These are phyloP conservation scores for Sebastes melanostomus DNA, from an alignment of 2,797 vertebrate genomes.

Conservation along the genomic window DNA sequence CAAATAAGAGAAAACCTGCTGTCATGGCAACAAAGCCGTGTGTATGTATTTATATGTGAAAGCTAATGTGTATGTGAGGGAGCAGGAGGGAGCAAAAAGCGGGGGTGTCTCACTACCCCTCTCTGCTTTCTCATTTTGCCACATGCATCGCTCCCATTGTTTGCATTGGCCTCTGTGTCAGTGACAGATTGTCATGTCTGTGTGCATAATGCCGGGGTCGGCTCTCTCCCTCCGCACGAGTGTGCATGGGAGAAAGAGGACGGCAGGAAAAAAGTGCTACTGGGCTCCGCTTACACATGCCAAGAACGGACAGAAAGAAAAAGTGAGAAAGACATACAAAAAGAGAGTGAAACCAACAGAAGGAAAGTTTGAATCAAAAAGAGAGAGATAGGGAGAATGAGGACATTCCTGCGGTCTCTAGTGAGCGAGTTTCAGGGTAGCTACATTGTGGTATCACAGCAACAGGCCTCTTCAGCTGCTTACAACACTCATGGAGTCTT, in stretches of 20 bases:
- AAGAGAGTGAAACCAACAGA: conserved; percentile 30
- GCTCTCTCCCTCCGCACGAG: conserved; percentile 40
- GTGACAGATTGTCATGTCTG: conserved; percentile 78
- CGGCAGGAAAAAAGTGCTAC: conserved; percentile 23
- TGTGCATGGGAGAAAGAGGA: conserved; percentile 32
- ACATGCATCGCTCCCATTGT: conserved; percentile 73
- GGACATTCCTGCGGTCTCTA: conserved; percentile 71
- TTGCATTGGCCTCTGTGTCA: conserved; percentile 73
- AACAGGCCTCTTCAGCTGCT: conserved; percentile 73
- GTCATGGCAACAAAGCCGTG: conserved; percentile 79
- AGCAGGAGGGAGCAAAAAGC: conserved; percentile 19
- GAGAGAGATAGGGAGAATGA: conserved; percentile 50
- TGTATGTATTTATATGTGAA: conserved; percentile 71
- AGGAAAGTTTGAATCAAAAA: conserved; percentile 41
- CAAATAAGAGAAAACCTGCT: conserved; percentile 65
- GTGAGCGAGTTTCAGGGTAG: conserved; percentile 62
- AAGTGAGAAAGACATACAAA: conserved; percentile 50
- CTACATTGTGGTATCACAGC: conserved; percentile 62
- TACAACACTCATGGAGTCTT: conserved; percentile 59
- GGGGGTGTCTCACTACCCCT: conserved; percentile 43
- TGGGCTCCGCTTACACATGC: conserved; percentile 50
- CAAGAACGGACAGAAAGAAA: conserved; percentile 42
- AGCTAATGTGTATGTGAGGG: conserved; percentile 55
- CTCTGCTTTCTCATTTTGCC: conserved; percentile 64
- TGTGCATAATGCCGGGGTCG: conserved; percentile 59